A percentile compares a stretch with the other conserved stretches of the same genome.
These are phyloP conservation scores for Dicerorhinus sumatrensis DNA, from an alignment of 2,113 vertebrate genomes.

Conservation along the genomic window DNA sequence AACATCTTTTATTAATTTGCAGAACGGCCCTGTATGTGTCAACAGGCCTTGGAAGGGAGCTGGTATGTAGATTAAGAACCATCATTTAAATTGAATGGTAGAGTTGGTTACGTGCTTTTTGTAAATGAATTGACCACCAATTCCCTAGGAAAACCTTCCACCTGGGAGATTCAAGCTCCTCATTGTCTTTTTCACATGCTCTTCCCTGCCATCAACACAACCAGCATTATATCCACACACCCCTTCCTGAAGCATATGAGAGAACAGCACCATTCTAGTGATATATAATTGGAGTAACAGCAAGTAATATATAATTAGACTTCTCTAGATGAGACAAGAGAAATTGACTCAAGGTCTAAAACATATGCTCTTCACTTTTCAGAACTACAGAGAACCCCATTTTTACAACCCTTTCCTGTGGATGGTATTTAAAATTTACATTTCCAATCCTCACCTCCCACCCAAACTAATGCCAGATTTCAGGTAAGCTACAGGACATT, in stretches of 20 bases:
- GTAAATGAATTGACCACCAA: neutral
- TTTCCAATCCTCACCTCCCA: neutral
- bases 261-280: too few species aligned
- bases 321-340: neutral
- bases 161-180: neutral
- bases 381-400: neutral
- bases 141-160: neutral
- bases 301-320: neutral
- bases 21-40: neutral
- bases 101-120: neutral
- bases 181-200: neutral
- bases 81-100: neutral
- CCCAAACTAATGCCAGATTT: neutral
- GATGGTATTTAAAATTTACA: neutral
- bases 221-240: neutral
- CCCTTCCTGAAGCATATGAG: neutral
- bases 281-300: neutral
- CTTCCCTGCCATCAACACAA: neutral
- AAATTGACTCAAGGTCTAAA: conserved; percentile 1
- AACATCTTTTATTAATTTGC: neutral
- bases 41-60: neutral
- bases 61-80: neutral
- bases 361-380: neutral
- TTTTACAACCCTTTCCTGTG: neutral
- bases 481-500: neutral